Evolutionary conservation across 2,113 vertebrate species (phyloP), one percentile per base, ranked within the genome.

Genomic region (Polypterus senegalus): DNA sequence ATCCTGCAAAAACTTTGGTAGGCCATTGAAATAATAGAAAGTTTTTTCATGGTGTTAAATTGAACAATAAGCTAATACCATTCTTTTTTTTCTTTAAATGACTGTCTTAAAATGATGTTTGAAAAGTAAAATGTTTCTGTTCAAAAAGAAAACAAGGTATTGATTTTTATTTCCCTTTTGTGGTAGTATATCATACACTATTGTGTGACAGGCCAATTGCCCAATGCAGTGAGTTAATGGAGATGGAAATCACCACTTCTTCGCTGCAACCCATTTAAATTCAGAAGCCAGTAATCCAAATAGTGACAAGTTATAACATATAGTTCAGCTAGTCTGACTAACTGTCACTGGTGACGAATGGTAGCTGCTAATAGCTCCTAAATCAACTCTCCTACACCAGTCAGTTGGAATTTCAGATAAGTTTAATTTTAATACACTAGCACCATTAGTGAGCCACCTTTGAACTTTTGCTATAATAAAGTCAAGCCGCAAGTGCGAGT

Each of bases 211-310:
- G 77, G 69, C 73, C 77, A 81, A 83, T 80, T 79, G 78, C 69
- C 73, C 60, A 72, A 79, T 84, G 75, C 75, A 84, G 73, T 67
- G 64, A 3, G 68, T 70, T 83, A 83, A 85, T 83, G 73, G 76
- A 77, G 74, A 80, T 70, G 73, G 71, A 77, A 71, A 70, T 62
- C 3, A 46, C 48, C 11, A 57, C 66, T 63, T 67, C 66, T 62
- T 48, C 44, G 11, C 48, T 44, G 47, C 56, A 47, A 48, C 4
- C 51, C 44, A 45, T 54, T 58, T 55, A 44, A 55, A 58, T 58
- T 53, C 45, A 49, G 9, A 49, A 54, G 47, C 47, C 47, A 46
- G 48, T 60, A 54, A 53, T 57, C 67, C 74, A 66, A 71, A 66
- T 76, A 76, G 71, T 77, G 76, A 74, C 75, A 77, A 67, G 72